Percentiles rank a stretch among this genome's conserved stretches.
These are phyloP conservation scores for Schizopygopsis malacanthus DNA, from an alignment of 2,797 vertebrate genomes.

Conservation along the genomic window DNA sequence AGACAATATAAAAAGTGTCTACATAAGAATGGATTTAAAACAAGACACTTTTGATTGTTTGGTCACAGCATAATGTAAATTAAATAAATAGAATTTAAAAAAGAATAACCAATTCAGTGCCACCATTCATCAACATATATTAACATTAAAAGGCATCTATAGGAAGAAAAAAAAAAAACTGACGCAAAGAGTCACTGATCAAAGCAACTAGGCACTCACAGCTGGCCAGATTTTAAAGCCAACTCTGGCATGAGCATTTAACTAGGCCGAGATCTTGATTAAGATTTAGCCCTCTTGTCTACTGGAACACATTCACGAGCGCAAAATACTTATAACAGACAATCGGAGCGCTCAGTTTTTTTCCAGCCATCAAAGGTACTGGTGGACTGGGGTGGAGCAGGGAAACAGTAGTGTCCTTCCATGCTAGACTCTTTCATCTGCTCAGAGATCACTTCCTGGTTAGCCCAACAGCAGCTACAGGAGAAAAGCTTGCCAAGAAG, in stretches of 20 bases:
- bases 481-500: background rate
- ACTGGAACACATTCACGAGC: constrained; percentile 39
- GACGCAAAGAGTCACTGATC: constrained; percentile 29
- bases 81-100: background rate
- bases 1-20: background rate
- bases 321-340: constrained; percentile 24
- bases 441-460: constrained; percentile 39
- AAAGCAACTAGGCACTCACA: constrained; percentile 42
- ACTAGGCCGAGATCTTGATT: constrained; percentile 50
- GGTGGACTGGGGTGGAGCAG: background rate
- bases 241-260: constrained; percentile 33
- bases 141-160: background rate
- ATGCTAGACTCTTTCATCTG: constrained; percentile 32
- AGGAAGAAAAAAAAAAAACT: background rate
- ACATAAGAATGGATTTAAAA: too few species aligned
- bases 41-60: background rate
- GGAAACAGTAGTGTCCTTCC: constrained; percentile 17
- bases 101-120: background rate
- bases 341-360: constrained; percentile 31
- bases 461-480: constrained; percentile 15
- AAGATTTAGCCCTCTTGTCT: constrained; percentile 33
- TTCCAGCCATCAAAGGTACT: constrained; percentile 18
- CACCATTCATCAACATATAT: background rate
- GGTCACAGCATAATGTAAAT: background rate
- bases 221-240: constrained; percentile 44